Conservation (phyloP, 2,113 vertebrate species). For the Strix aluco region DNA sequence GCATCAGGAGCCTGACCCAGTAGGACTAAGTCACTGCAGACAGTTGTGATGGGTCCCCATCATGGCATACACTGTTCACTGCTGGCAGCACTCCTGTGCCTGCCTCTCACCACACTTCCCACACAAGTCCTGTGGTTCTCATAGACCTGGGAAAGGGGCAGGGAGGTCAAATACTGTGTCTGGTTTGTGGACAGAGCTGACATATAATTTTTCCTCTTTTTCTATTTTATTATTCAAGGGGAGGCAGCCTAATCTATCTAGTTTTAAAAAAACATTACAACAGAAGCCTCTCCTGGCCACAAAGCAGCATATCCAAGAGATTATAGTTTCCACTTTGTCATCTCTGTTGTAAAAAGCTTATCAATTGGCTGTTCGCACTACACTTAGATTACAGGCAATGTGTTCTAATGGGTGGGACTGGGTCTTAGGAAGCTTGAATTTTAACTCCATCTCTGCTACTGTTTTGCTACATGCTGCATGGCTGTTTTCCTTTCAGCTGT, state of each 20-base stretch:
- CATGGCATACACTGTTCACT: background rate
- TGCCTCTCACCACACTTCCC: rapidly evolving
- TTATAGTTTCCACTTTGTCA: slow-evolving; percentile 28
- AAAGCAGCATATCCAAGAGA: slow-evolving; percentile 25
- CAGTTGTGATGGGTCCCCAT: background rate
- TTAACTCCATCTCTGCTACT: background rate
- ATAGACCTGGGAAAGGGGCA: background rate
- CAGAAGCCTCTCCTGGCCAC: slow-evolving; percentile 4
- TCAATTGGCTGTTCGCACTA: slow-evolving; percentile 12
- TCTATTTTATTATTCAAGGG: background rate
- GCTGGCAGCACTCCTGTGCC: background rate
- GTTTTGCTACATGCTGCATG: background rate
- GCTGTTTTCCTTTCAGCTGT: background rate
- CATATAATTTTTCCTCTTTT: background rate
- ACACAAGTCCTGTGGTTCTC: background rate
- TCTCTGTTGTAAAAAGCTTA: slow-evolving; percentile 41
- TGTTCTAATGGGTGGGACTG: background rate
- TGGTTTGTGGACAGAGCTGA: background rate
- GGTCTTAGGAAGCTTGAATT: background rate
- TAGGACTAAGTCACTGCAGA: background rate
- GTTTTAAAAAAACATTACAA: background rate
- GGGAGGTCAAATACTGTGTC: background rate
- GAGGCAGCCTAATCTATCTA: background rate
- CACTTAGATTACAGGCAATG: background rate
- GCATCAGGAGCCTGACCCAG: background rate